Conservation (phyloP, 1,140 invertebrate species). For the Papilio glaucus region DNA sequence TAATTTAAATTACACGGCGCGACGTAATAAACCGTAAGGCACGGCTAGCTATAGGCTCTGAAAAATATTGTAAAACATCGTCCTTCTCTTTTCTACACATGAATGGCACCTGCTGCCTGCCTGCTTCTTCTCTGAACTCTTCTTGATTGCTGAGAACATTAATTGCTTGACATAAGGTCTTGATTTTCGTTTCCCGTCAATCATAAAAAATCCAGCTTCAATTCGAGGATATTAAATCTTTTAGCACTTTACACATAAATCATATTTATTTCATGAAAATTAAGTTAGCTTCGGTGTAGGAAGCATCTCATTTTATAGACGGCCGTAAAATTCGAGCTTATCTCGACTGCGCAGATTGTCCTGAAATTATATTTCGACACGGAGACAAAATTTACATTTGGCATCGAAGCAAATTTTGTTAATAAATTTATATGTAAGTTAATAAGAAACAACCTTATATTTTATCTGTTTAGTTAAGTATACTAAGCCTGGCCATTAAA, state of each 20-base stretch:
- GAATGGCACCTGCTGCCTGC: no score
- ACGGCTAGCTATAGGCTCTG: no score
- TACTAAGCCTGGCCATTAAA: neutral
- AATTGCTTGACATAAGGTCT: no score
- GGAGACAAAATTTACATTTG: constrained; percentile 18
- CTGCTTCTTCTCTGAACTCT: no score
- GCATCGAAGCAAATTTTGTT: constrained; percentile 19
- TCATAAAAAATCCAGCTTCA: neutral
- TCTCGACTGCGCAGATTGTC: constrained; percentile 16
- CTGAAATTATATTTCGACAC: constrained; percentile 18
- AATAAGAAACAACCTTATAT: neutral
- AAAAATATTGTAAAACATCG: no score
- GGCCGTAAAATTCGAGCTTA: constrained; percentile 20
- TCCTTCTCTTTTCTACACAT: no score
- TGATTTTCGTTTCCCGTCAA: neutral
- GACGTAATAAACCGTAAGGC: no score
- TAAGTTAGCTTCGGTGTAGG: constrained; percentile 18
- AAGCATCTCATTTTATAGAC: constrained; percentile 19
- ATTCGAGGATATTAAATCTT: neutral
- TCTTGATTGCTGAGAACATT: no score
- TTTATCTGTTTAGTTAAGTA: neutral
- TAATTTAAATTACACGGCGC: no score
- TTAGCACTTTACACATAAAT: constrained; percentile 1
- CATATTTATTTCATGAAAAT: constrained; percentile 21
- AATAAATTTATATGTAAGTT: neutral